Evolutionary conservation across 2,888 invertebrate genomes (phyloP).

Genomic region (Chalcosyrphus nemorum): DNA sequence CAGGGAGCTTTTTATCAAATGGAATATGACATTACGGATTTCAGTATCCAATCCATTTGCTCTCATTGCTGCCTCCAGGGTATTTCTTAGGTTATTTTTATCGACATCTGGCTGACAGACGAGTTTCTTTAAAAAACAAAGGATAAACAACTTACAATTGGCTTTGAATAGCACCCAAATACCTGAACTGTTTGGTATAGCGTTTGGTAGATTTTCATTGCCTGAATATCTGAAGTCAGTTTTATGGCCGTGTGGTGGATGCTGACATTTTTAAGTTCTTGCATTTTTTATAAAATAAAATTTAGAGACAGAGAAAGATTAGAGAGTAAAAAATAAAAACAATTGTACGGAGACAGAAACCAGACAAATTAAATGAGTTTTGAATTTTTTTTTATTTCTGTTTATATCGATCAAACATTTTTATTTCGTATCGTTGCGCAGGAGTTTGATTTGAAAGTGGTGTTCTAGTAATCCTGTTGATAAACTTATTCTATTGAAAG

Average conservation of each 20-base stretch:
- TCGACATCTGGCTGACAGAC: constrained; percentile 90
- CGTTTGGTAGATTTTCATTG: constrained; percentile 88
- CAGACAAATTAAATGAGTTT: background rate
- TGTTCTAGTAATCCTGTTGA: constrained; percentile 24
- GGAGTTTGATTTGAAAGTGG: constrained; percentile 31
- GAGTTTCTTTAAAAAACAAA: constrained; percentile 85
- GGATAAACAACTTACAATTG: background rate
- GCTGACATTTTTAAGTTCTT: constrained; percentile 81
- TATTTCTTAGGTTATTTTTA: constrained; percentile 89
- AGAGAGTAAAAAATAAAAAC: background rate
- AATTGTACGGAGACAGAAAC: background rate
- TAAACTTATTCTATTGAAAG: background rate
- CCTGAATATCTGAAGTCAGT: constrained; percentile 90
- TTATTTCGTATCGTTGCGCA: constrained; percentile 40
- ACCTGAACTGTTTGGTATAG: constrained; percentile 92
- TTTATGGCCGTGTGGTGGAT: constrained; percentile 90
- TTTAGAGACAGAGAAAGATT: background rate
- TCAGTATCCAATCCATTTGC: constrained; percentile 91
- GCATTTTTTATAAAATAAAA: constrained; percentile 76
- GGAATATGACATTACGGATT: constrained; percentile 91
- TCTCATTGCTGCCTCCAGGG: constrained; percentile 89
- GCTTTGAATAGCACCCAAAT: constrained; percentile 73
- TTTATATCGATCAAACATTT: constrained; percentile 63
- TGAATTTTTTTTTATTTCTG: background rate
- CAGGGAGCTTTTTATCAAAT: constrained; percentile 87